Evolutionary conservation across 1,140 invertebrate species (phyloP).

Genomic region (Scylla paramamosain): DNA sequence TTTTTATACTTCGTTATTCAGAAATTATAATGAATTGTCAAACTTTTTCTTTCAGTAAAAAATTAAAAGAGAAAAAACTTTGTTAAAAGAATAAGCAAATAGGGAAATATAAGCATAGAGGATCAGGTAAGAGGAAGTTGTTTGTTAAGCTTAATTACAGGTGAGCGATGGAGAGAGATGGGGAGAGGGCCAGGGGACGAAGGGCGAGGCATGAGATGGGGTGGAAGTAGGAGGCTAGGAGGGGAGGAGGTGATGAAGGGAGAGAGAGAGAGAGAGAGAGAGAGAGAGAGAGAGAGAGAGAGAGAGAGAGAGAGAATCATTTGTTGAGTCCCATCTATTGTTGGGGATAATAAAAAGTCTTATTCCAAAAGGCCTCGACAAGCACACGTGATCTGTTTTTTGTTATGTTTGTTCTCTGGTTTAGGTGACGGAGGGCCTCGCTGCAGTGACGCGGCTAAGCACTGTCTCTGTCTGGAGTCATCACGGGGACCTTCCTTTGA

Average conservation of each 20-base stretch:
- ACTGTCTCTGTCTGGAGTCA: too few species aligned
- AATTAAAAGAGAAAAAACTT: neutral
- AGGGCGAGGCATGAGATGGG: neutral
- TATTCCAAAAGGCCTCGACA: too few species aligned
- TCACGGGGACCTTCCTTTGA: too few species aligned
- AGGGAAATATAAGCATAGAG: neutral
- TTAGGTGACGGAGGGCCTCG: too few species aligned
- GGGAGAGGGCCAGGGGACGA: neutral
- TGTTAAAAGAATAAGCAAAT: neutral
- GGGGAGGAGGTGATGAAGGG: neutral
- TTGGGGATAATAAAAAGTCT: too few species aligned
- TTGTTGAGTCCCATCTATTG: too few species aligned
- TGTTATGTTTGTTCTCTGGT: too few species aligned
- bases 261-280: neutral
- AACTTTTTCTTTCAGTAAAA: too few species aligned
- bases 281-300: neutral
- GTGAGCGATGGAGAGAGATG: neutral
- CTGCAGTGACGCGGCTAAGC: too few species aligned
- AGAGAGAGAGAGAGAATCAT: neutral
- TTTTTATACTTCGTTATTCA: too few species aligned
- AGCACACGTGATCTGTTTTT: too few species aligned
- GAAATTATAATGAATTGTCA: too few species aligned
- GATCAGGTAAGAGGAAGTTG: neutral
- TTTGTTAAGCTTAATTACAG: neutral
- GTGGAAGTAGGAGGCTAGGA: neutral